phyloP scores from a whole-genome alignment of 2,797 vertebrate genomes.

The Lophius americanus region DNA sequence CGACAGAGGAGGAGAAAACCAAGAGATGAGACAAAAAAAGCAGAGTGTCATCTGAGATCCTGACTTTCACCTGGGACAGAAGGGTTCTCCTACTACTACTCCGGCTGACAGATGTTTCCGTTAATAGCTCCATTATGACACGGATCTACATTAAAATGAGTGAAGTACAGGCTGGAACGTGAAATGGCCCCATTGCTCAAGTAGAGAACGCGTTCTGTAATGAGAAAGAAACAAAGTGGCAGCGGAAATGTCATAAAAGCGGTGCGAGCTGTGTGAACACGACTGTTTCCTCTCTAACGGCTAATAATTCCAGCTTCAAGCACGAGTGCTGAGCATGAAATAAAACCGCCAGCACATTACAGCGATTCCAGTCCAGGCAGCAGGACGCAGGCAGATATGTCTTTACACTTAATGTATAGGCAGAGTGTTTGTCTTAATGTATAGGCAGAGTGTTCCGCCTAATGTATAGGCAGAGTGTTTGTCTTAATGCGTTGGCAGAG shows the following conservation, averaged over 20 bases:
- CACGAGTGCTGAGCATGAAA: slow-evolving; percentile 19
- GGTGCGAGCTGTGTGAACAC: slow-evolving; percentile 12
- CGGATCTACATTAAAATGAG: slow-evolving; percentile 48
- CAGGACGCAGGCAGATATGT: neutral
- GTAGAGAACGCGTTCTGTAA: slow-evolving; percentile 30
- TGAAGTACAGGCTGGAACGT: slow-evolving; percentile 12
- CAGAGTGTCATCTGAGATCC: slow-evolving; percentile 24
- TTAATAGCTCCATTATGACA: slow-evolving; percentile 60
- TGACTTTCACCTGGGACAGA: slow-evolving; percentile 30
- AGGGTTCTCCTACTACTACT: slow-evolving; percentile 15
- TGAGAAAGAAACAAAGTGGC: slow-evolving; percentile 6
- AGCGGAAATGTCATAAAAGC: slow-evolving; percentile 7
- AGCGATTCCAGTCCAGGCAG: neutral
- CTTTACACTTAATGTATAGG: no score
- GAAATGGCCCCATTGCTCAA: slow-evolving; percentile 8
- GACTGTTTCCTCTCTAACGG: slow-evolving; percentile 16
- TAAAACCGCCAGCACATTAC: neutral
- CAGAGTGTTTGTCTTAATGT: slow-evolving; percentile 18
- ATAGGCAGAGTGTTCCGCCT: no score
- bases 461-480: no score
- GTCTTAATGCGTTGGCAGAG: no score
- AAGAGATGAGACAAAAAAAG: neutral
- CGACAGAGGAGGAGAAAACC: slow-evolving; percentile 6
- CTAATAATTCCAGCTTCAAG: slow-evolving; percentile 13
- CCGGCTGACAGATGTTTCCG: slow-evolving; percentile 63